Percentiles rank a stretch among this genome's conserved stretches.
phyloP scores from a whole-genome alignment of 2,113 vertebrate genomes.

The Parotia lawesii region DNA sequence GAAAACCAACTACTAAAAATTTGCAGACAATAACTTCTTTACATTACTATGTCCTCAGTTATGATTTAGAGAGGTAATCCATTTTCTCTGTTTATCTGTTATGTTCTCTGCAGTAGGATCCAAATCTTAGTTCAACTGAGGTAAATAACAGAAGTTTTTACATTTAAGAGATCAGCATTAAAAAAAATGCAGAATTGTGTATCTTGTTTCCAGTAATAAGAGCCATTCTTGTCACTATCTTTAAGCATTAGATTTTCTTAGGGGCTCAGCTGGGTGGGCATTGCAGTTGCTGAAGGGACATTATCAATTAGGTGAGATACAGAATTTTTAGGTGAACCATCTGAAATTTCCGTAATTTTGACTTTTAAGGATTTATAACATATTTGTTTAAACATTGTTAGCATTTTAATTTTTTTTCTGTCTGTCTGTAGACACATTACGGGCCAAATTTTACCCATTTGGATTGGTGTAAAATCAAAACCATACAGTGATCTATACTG shows the following conservation, averaged over 20 bases:
- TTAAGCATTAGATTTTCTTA: not conserved
- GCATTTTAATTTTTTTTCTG: not conserved
- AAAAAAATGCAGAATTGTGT: not conserved
- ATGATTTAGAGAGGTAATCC: not conserved
- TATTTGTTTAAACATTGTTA: not conserved
- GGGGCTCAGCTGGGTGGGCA: not conserved
- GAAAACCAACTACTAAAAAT: not conserved
- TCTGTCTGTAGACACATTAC: not conserved
- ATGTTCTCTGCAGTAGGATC: not conserved
- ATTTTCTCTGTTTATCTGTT: not conserved
- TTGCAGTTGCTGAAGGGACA: not conserved
- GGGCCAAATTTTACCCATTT: not conserved
- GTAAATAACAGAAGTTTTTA: not conserved
- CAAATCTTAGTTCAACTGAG: not conserved
- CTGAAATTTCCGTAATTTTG: not conserved
- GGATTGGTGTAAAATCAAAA: not conserved
- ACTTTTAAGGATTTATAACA: not conserved
- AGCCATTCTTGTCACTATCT: not conserved
- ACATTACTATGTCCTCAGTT: not conserved
- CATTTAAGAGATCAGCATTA: not conserved
- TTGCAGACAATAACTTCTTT: not conserved
- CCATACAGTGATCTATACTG: too few relatives aligned
- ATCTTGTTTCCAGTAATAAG: not conserved
- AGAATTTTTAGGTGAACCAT: not conserved
- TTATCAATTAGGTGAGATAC: not conserved